Evolutionary conservation across 2,113 vertebrate genomes (phyloP).

Genomic region (Cinclus mexicanus): DNA sequence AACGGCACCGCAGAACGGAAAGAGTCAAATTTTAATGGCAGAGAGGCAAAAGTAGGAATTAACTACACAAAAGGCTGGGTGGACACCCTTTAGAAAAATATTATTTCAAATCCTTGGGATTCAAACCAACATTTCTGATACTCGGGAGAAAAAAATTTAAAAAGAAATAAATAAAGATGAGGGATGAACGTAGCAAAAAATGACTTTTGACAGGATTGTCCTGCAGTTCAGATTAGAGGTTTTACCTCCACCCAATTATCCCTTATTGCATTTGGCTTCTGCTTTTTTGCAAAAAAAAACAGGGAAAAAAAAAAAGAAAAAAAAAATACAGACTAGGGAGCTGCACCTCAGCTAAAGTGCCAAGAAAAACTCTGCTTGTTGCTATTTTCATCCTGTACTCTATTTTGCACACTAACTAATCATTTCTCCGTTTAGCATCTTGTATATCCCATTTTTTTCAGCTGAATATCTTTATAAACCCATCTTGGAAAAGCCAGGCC

Average conservation of each 20-base stretch:
- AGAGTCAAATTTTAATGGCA: neutral
- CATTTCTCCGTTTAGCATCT: neutral
- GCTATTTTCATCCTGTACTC: neutral
- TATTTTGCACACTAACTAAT: neutral
- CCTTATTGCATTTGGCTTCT: neutral
- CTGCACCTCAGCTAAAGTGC: neutral
- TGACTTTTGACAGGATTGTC: neutral
- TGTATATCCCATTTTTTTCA: neutral
- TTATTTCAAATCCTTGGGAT: neutral
- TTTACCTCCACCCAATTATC: neutral
- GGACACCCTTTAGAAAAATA: slow-evolving; percentile 18
- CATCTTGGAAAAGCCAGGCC: neutral
- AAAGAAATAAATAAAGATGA: neutral
- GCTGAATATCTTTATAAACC: neutral
- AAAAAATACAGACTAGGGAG: neutral
- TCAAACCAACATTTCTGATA: neutral
- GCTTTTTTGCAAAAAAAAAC: neutral
- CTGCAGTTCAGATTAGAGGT: neutral
- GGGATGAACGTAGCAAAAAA: neutral
- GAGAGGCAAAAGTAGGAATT: neutral
- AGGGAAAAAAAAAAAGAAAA: too few relatives aligned
- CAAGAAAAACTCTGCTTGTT: neutral
- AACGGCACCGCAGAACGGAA: neutral
- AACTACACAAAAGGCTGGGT: neutral
- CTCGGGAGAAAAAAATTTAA: neutral